Conservation (phyloP, 1,140 invertebrate genomes). For the Trachymyrmex cornetzi region DNA sequence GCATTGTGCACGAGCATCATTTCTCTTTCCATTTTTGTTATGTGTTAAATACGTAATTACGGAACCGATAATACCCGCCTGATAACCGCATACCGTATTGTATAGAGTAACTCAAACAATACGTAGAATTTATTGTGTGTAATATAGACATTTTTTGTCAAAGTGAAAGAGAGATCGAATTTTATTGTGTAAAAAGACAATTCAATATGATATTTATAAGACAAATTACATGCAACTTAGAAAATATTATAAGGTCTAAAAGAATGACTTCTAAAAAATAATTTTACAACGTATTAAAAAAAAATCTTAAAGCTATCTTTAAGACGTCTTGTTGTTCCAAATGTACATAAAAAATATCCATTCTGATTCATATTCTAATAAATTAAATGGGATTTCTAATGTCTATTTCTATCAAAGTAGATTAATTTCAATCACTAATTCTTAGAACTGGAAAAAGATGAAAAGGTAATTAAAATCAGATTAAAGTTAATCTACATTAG, state of each 20-base stretch:
- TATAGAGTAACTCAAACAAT: constrained; percentile 6
- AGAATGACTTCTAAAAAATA: background rate
- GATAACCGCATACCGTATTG: background rate
- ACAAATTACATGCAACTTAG: background rate
- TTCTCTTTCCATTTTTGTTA: background rate
- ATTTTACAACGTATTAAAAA: background rate
- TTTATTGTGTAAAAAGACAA: constrained; percentile 2
- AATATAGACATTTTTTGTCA: background rate
- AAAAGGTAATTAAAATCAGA: no score
- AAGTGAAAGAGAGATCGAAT: background rate
- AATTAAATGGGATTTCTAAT: constrained; percentile 6
- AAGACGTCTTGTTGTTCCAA: background rate
- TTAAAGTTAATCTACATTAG: no score
- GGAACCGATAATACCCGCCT: background rate
- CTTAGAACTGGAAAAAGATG: no score
- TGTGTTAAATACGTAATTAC: constrained; percentile 18
- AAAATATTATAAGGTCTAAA: background rate
- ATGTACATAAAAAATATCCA: background rate
- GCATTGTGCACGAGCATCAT: constrained; percentile 3
- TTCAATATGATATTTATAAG: background rate
- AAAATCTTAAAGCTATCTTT: background rate
- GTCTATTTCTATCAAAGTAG: no score
- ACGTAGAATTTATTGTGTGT: background rate
- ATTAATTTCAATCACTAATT: no score
- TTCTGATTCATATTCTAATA: background rate